Conservation (phyloP, 2,797 vertebrate genomes). For the Lemur catta region DNA sequence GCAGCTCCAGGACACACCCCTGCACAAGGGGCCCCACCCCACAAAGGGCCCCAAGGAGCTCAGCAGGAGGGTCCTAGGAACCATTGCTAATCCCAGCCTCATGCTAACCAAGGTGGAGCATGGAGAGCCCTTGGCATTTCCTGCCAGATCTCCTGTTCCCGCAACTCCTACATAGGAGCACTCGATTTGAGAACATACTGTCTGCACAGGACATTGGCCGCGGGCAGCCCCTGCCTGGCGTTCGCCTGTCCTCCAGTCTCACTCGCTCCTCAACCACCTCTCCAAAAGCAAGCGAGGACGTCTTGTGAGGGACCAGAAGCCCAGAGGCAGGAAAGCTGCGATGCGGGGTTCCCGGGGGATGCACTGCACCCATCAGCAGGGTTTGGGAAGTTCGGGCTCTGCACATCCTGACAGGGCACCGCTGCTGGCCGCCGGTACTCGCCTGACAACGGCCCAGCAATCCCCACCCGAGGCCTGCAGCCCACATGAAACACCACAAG, state of each 20-base stretch:
- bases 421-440: neutral
- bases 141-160: neutral
- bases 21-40: neutral
- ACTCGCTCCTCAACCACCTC: too few relatives aligned
- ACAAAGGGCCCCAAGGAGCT: neutral
- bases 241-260: neutral
- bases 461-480: constrained; percentile 80
- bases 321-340: neutral
- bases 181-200: rapidly evolving
- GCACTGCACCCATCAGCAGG: rapidly evolving
- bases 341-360: rapidly evolving
- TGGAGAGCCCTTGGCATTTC: too few relatives aligned
- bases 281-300: rapidly evolving
- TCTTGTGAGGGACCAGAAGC: neutral
- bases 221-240: neutral
- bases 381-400: neutral
- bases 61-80: too few relatives aligned
- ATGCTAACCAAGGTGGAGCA: neutral
- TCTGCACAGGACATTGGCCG: neutral
- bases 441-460: constrained; percentile 77
- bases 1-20: neutral
- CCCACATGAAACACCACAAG: constrained; percentile 86
- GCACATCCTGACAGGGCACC: neutral
- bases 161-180: neutral
- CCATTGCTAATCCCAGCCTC: neutral